phyloP scores from a whole-genome alignment of 2,113 vertebrate species.

The Tragelaphus imberbis region DNA sequence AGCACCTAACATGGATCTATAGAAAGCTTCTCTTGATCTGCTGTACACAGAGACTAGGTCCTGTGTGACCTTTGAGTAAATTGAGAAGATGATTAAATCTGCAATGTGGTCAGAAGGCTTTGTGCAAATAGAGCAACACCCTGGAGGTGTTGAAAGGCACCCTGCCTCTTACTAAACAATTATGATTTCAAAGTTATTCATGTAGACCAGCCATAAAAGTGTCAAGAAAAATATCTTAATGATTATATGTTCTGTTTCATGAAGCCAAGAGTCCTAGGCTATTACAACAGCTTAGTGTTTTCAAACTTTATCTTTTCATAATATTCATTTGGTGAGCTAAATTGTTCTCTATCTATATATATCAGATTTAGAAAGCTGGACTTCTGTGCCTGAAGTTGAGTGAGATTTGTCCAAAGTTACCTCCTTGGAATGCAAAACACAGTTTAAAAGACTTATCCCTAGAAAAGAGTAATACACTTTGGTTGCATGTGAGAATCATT shows the following conservation, averaged over 20 bases:
- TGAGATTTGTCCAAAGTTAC: background rate
- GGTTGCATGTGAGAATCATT: background rate
- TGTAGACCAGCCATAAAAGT: background rate
- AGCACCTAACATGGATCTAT: background rate
- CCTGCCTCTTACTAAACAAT: conserved; percentile 22
- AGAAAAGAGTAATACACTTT: background rate
- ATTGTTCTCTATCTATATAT: background rate
- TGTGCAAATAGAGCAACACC: background rate
- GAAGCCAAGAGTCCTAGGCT: background rate
- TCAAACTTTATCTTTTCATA: background rate
- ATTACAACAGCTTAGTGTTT: conserved; percentile 18
- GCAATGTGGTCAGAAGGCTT: background rate
- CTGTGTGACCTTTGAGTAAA: background rate
- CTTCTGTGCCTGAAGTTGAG: background rate
- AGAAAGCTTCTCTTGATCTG: background rate
- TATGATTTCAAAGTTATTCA: conserved; percentile 21
- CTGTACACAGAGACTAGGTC: background rate
- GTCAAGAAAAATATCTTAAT: conserved; percentile 49
- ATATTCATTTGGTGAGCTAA: background rate
- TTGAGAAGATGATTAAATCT: background rate
- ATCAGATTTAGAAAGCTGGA: background rate
- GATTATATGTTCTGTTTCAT: conserved; percentile 35
- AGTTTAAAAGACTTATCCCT: background rate
- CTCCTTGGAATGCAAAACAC: background rate
- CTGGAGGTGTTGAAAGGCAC: background rate